A percentile compares a stretch with the other conserved stretches of the same genome.
phyloP scores from a whole-genome alignment of 2,113 vertebrate species.

The Glareola pratincola region DNA sequence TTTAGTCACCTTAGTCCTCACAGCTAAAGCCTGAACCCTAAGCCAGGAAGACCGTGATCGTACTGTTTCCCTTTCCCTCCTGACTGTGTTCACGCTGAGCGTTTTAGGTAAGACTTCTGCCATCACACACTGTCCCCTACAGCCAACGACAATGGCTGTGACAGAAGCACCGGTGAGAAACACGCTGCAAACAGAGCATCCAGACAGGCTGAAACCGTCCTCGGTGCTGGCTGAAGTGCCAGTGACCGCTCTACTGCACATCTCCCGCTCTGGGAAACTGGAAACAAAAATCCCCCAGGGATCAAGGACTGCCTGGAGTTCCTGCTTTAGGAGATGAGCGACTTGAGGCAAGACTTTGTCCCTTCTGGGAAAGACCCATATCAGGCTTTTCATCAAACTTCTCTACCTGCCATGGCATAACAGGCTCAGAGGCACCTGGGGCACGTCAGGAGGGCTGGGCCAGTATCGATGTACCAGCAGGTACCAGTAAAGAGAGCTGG shows the following conservation, averaged over 20 bases:
- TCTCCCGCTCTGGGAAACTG: not conserved
- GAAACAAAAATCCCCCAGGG: not conserved
- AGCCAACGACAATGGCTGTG: too few species aligned
- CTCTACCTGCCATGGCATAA: not conserved
- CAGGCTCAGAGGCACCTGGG: too few species aligned
- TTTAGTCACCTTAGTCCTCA: not conserved
- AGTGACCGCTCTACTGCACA: not conserved
- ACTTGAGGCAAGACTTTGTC: not conserved
- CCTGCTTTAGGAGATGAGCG: not conserved
- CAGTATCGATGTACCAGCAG: not conserved
- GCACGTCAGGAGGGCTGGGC: not conserved
- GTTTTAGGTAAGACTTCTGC: not conserved
- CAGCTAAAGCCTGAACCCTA: not conserved
- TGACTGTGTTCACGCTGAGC: not conserved
- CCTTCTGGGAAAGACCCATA: not conserved
- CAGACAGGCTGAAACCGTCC: not conserved
- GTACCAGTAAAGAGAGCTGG: not conserved
- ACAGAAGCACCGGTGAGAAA: not conserved
- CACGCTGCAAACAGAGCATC: not conserved
- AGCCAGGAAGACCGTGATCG: not conserved
- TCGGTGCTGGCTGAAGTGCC: not conserved
- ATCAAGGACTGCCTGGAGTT: not conserved
- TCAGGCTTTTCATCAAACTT: not conserved
- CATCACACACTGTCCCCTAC: not conserved
- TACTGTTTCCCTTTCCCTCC: not conserved